phyloP scores from a whole-genome alignment of 2,113 vertebrate species.

The Coryphaenoides rupestris region DNA sequence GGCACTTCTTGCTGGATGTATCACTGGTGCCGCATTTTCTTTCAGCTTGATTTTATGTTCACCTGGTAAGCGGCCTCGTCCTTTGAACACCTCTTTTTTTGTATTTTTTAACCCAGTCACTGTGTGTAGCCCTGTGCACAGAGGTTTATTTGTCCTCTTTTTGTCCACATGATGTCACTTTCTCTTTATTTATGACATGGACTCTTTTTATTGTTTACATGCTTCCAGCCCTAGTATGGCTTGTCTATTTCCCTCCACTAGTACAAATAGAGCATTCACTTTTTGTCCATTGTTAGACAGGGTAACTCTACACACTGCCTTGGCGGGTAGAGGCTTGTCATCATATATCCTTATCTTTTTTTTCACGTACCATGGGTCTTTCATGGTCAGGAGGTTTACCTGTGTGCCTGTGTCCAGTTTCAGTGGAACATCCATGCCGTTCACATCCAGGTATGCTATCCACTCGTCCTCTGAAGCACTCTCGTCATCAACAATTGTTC shows the following conservation, averaged over 20 bases:
- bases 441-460: conserved; percentile 10
- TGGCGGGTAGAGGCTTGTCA: conserved; percentile 5
- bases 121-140: neutral
- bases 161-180: neutral
- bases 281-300: too few species aligned
- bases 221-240: too few species aligned
- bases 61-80: neutral
- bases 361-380: too few species aligned
- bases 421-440: conserved; percentile 13
- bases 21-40: neutral
- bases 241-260: too few species aligned
- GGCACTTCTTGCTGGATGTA: conserved; percentile 1
- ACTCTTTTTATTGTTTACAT: neutral
- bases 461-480: neutral
- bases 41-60: neutral
- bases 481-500: neutral
- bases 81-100: neutral
- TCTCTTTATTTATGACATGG: neutral
- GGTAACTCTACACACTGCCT: conserved; percentile 12
- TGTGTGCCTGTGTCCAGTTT: conserved; percentile 11
- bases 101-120: conserved; percentile 5
- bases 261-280: too few species aligned
- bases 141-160: too few species aligned
- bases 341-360: conserved; percentile 17
- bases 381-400: conserved; percentile 18